Conservation (phyloP, 2,797 vertebrate species). For the Meda fulgida region DNA sequence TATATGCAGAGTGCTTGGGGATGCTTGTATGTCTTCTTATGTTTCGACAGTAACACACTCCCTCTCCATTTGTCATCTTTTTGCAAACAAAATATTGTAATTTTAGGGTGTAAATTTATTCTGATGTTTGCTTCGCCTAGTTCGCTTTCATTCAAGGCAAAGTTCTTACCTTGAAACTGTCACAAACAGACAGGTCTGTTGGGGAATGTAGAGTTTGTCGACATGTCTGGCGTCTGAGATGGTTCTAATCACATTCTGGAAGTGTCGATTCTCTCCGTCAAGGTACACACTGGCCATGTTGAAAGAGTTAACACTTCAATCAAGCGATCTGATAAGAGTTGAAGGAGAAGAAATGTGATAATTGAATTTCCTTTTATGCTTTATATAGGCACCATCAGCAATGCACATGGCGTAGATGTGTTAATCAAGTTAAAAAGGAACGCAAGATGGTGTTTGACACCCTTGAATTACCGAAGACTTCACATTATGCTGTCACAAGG, state of each 20-base stretch:
- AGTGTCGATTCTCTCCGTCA: neutral
- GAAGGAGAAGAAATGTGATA: conserved; percentile 33
- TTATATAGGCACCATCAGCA: conserved; percentile 9
- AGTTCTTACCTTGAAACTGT: conserved; percentile 56
- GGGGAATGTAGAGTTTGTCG: neutral
- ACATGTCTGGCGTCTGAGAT: conserved; percentile 6
- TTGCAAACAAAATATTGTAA: neutral
- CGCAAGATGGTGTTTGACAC: neutral
- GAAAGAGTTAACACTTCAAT: conserved; percentile 22
- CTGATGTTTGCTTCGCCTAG: neutral
- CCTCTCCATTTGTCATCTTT: neutral
- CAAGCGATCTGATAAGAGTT: conserved; percentile 31
- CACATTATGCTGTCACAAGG: neutral
- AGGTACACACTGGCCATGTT: conserved; percentile 30
- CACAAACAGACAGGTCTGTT: conserved; percentile 10
- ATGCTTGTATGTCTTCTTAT: conserved; percentile 1
- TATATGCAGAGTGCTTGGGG: neutral
- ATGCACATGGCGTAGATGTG: neutral
- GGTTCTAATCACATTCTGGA: neutral
- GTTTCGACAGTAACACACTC: conserved; percentile 17
- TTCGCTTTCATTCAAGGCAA: neutral
- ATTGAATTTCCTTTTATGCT: conserved; percentile 30
- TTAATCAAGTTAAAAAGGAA: conserved; percentile 28
- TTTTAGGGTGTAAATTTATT: neutral
- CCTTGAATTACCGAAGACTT: neutral